Evolutionary conservation across 2,113 vertebrate genomes (phyloP).

Genomic region (Procavia capensis): DNA sequence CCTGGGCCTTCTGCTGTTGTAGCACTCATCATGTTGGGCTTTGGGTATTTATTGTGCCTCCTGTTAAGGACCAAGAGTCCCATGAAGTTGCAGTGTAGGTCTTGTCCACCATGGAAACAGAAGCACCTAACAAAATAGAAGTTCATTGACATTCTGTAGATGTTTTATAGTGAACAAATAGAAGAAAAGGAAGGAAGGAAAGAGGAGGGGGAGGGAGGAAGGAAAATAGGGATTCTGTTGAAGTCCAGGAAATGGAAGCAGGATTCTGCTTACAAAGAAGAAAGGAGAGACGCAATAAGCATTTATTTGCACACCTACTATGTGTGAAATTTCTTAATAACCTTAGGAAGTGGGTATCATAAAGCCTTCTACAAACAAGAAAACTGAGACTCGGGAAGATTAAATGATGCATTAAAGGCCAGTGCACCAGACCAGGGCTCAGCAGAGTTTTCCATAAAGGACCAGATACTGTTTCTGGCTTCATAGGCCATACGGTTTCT

Average conservation of each 20-base stretch:
- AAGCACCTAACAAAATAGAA: background rate
- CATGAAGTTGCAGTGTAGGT: background rate
- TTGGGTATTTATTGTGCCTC: background rate
- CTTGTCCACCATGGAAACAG: background rate
- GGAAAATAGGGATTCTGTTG: background rate
- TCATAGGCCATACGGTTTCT: accelerated
- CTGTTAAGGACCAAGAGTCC: background rate
- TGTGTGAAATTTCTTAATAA: background rate
- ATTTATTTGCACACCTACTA: background rate
- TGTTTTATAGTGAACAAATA: background rate
- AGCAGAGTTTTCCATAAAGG: background rate
- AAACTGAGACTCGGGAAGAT: background rate
- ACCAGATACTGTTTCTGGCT: background rate
- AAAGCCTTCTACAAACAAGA: background rate
- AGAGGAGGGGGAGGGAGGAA: too few species aligned
- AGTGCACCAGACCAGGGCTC: background rate
- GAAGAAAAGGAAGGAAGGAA: background rate
- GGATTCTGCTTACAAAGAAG: background rate
- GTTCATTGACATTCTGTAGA: background rate
- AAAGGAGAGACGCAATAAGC: background rate
- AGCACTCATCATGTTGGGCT: accelerated
- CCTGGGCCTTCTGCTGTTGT: background rate
- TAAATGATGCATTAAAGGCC: background rate
- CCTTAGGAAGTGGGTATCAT: background rate
- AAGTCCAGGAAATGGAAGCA: background rate